Evolutionary conservation across 2,797 vertebrate genomes (phyloP).

Genomic region (Syncerus caffer): DNA sequence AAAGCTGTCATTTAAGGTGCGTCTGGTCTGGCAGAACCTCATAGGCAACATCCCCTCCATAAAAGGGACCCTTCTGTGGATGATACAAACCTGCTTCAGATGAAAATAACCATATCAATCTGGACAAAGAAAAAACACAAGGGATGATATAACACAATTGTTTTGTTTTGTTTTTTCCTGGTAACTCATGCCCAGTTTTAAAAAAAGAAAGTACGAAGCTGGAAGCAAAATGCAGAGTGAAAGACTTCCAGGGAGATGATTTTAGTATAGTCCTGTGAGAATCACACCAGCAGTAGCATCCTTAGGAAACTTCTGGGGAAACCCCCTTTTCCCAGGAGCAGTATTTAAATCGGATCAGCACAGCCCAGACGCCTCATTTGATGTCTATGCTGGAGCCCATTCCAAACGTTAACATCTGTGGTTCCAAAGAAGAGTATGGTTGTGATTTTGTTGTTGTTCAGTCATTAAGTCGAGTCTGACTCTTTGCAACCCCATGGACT

Average conservation of each 20-base stretch:
- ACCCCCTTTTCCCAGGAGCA: not conserved
- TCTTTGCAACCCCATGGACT: not conserved
- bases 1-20: conserved; percentile 72
- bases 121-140: conserved; percentile 61
- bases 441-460: not conserved
- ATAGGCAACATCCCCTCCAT: conserved; percentile 55
- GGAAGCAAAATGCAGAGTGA: not conserved
- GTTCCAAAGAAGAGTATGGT: not conserved
- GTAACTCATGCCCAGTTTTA: not conserved
- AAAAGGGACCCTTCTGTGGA: conserved; percentile 59
- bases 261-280: not conserved
- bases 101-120: conserved; percentile 64
- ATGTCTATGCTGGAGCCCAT: not conserved
- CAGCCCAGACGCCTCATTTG: not conserved
- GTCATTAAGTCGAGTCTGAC: not conserved
- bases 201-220: not conserved
- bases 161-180: not conserved
- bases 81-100: conserved; percentile 66
- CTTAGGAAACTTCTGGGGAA: not conserved
- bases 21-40: conserved; percentile 68
- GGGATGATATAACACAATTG: not conserved
- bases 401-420: not conserved
- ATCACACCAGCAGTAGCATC: not conserved
- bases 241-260: not conserved
- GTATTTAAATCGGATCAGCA: not conserved